phyloP scores from a whole-genome alignment of 1,140 invertebrate species.

The Drosophila arawakana region DNA sequence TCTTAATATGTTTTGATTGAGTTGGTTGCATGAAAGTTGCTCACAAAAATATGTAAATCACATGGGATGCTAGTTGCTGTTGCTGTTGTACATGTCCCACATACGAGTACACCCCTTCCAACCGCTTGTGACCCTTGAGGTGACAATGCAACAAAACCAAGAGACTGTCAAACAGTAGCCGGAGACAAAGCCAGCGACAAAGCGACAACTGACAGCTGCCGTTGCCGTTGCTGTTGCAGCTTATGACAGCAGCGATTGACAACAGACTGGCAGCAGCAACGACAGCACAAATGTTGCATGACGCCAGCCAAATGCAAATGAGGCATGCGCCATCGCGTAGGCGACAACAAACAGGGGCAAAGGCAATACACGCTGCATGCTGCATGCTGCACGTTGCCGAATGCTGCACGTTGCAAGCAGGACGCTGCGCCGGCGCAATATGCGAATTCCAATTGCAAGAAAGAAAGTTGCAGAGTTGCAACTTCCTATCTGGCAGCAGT shows the following conservation, averaged over 20 bases:
- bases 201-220: slow-evolving; percentile 56
- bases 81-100: background rate
- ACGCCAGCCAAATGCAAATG: slow-evolving; percentile 74
- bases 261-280: slow-evolving; percentile 26
- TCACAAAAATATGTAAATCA: slow-evolving; percentile 28
- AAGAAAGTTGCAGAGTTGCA: slow-evolving; percentile 44
- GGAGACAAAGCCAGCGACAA: slow-evolving; percentile 26
- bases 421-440: slow-evolving; percentile 40
- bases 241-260: slow-evolving; percentile 66
- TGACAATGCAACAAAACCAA: slow-evolving; percentile 27
- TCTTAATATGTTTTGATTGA: slow-evolving; percentile 29
- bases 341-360: slow-evolving; percentile 48
- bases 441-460: slow-evolving; percentile 42
- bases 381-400: slow-evolving; percentile 22
- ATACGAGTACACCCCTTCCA: background rate
- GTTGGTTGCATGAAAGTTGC: slow-evolving; percentile 26
- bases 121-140: slow-evolving; percentile 25
- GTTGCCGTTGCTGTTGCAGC: slow-evolving; percentile 13
- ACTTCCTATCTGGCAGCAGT: slow-evolving; percentile 13
- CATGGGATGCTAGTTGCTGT: background rate
- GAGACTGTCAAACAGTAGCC: slow-evolving; percentile 56
- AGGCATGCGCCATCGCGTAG: slow-evolving; percentile 69
- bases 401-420: slow-evolving; percentile 15
- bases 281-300: slow-evolving; percentile 64
- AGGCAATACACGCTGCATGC: slow-evolving; percentile 14